Evolutionary conservation across 1,140 invertebrate genomes (phyloP).

Genomic region (Aphidius gifuensis): DNA sequence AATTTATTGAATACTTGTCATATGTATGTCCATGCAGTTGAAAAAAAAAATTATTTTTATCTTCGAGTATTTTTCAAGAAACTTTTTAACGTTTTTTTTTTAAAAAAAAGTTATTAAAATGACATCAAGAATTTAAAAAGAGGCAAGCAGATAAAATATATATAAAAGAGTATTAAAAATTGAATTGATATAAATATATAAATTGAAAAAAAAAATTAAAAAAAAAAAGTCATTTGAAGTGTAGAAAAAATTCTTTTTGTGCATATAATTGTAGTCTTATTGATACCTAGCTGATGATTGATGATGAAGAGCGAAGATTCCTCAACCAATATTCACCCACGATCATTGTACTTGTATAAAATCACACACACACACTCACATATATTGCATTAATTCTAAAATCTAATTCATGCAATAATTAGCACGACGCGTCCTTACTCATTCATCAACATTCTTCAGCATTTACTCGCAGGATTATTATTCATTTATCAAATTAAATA

Average conservation of each 20-base stretch:
- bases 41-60: too few relatives aligned
- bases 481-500: too few relatives aligned
- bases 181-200: conserved; percentile 9
- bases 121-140: not conserved
- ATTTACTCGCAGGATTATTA: too few relatives aligned
- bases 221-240: conserved; percentile 1
- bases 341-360: not conserved
- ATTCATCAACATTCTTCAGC: conserved; percentile 3
- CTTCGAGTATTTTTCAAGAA: conserved; percentile 2
- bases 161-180: not conserved
- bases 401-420: not conserved
- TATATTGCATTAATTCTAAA: conserved; percentile 12
- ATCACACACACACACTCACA: not conserved
- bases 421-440: conserved; percentile 29
- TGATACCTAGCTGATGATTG: conserved; percentile 15
- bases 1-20: too few relatives aligned
- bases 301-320: conserved; percentile 11
- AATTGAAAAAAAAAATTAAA: conserved; percentile 11
- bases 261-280: conserved; percentile 2
- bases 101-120: not conserved
- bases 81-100: conserved; percentile 10
- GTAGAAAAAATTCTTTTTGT: not conserved
- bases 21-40: too few relatives aligned
- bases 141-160: conserved; percentile 18
- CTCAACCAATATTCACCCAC: conserved; percentile 22